phyloP scores from a whole-genome alignment of 1,140 invertebrate genomes.

The Epicauta chinensis region DNA sequence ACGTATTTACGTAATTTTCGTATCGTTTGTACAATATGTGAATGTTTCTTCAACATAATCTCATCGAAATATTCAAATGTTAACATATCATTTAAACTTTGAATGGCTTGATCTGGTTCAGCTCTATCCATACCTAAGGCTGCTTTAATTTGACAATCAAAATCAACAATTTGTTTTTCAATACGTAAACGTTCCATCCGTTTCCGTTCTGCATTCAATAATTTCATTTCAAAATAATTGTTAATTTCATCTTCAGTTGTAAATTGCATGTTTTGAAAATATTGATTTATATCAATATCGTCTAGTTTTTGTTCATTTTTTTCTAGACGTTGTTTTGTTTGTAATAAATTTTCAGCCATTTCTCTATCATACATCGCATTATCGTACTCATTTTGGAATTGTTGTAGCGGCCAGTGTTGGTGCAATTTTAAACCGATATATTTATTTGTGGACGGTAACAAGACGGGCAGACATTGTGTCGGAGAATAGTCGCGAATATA shows the following conservation, averaged over 20 bases:
- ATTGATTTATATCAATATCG: not conserved
- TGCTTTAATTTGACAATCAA: constrained; percentile 33
- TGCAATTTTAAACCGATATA: constrained; percentile 26
- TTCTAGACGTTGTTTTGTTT: constrained; percentile 8
- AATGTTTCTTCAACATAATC: constrained; percentile 80
- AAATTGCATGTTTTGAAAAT: constrained; percentile 21
- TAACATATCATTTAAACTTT: constrained; percentile 55
- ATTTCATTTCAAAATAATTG: constrained; percentile 41
- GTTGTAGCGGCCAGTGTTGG: constrained; percentile 22
- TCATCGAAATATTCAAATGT: constrained; percentile 59
- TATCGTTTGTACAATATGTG: constrained; percentile 71
- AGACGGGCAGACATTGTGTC: constrained; percentile 27
- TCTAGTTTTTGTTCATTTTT: not conserved
- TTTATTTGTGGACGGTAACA: constrained; percentile 23
- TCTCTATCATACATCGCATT: constrained; percentile 28
- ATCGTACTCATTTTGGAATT: constrained; percentile 30
- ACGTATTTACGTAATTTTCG: constrained; percentile 62
- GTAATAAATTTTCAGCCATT: constrained; percentile 18
- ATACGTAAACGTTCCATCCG: constrained; percentile 26
- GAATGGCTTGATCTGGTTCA: constrained; percentile 38
- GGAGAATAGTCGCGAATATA: constrained; percentile 8
- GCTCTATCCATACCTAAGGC: constrained; percentile 40
- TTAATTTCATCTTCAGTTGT: constrained; percentile 33
- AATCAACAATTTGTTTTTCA: constrained; percentile 33
- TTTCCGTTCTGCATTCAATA: constrained; percentile 28